Base-by-base conservation (phyloP, 2,888 invertebrate species). In the Netelia inedita region DNA sequence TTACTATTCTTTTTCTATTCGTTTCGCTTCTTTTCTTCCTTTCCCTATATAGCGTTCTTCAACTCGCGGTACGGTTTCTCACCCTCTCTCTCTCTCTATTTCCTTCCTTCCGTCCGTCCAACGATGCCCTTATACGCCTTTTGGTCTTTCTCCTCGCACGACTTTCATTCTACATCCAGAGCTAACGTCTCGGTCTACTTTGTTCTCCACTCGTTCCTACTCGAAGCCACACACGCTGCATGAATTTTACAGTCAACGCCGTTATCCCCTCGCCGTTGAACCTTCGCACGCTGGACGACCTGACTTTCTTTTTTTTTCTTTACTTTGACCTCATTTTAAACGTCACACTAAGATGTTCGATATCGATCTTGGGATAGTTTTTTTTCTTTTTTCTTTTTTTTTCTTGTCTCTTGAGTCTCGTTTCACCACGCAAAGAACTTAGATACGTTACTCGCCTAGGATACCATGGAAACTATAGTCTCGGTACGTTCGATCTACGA, bases 81-180 rank as follows among this genome's bases (percentile, higher is more conserved):
- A 53, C 69, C n/a, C 53, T 73, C 61, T 21, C n/a, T n/a, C n/a
- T n/a, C n/a, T n/a, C n/a, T 28, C 28, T 28, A 1, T 28, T 75
- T 71, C 66, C 66, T 69, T 50, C 73, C 73, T 79, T 73, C 66
- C 72, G 76, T 83, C 50, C 75, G 57, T 79, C 75, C 83, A 74
- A 43, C 57, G 79, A 57, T 69, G 50, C 57, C 50, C 63, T 65
- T 71, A 72, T 16, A 28, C 28, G 28, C 57, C 57, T 50, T 79
- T 57, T 46, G 57, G 59, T 69, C 74, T 71, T 75, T 75, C 61
- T 75, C 46, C 61, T 19, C 53, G 46, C 66, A 69, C 43, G 63
- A 35, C 71, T 79, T 75, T 83, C 79, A 79, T 79, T 74, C 55
- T 71, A 23, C 65, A 46, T 79, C 75, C 59, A 79, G 14, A 71